These are phyloP conservation scores for Epizoanthus ramosus DNA, from an alignment of 92 coral and sea anemone species.

Conservation along the genomic window DNA sequence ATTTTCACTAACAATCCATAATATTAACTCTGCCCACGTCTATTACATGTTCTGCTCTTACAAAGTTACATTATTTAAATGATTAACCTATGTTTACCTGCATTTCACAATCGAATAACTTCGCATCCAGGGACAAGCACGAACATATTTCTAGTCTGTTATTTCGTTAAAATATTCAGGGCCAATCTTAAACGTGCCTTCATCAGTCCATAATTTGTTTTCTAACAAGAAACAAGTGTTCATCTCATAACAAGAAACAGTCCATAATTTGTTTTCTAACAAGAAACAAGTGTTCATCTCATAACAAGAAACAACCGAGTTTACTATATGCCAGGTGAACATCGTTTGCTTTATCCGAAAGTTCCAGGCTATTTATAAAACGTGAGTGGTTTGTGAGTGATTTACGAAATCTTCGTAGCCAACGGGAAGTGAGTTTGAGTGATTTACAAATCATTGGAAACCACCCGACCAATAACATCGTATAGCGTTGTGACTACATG, in stretches of 20 bases:
- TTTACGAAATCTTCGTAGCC: no score
- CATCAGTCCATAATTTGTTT: conserved; percentile 19
- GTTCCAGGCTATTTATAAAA: conserved; percentile 29
- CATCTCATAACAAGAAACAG: no score
- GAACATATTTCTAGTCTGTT: conserved; percentile 9
- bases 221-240: background rate
- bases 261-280: conserved; percentile 30
- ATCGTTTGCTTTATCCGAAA: background rate
- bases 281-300: no score
- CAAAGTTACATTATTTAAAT: no score
- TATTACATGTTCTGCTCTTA: no score
- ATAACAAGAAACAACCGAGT: no score
- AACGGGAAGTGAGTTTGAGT: conserved; percentile 18
- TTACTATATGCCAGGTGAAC: background rate
- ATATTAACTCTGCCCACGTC: no score
- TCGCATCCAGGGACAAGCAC: background rate
- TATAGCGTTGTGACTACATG: conserved; percentile 28
- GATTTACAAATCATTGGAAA: background rate
- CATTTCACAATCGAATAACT: conserved; percentile 27
- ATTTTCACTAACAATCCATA: no score
- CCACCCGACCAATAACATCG: conserved; percentile 30
- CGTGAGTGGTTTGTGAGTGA: conserved; percentile 25
- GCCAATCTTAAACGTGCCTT: conserved; percentile 21
- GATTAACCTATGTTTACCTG: background rate
- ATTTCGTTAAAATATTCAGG: conserved; percentile 14